These are phyloP conservation scores for Drosophila pachea DNA, from an alignment of 1,140 invertebrate genomes.

Conservation along the genomic window DNA sequence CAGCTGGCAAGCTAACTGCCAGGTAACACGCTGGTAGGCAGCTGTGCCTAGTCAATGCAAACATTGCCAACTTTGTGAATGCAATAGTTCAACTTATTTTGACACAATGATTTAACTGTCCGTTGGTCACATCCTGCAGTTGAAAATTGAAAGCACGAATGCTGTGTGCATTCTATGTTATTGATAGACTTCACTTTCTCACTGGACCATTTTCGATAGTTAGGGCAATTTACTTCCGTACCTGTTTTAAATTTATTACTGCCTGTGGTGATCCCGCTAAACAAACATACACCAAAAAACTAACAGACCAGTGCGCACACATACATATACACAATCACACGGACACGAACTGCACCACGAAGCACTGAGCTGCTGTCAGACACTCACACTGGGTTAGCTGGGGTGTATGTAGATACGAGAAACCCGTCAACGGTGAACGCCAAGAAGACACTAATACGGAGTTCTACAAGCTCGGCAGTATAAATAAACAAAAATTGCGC, in stretches of 20 bases:
- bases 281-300: constrained; percentile 16
- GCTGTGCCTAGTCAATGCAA: constrained; percentile 17
- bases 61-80: constrained; percentile 18
- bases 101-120: constrained; percentile 20
- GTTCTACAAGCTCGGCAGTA: constrained; percentile 73
- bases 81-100: constrained; percentile 6
- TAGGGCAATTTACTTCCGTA: constrained; percentile 58
- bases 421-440: constrained; percentile 69
- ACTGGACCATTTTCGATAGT: constrained; percentile 3
- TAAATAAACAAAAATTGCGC: constrained; percentile 76
- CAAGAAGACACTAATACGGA: constrained; percentile 78
- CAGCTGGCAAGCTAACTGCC: constrained; percentile 16
- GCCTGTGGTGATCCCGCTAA: constrained; percentile 20
- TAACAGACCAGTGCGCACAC: constrained; percentile 1
- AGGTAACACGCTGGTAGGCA: neutral
- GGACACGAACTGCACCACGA: constrained; percentile 11
- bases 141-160: too few relatives aligned
- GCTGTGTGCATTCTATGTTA: neutral
- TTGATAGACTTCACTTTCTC: constrained; percentile 47
- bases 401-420: constrained; percentile 9
- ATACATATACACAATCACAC: constrained; percentile 23
- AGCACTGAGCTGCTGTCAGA: constrained; percentile 21
- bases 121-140: neutral
- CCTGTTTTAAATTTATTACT: constrained; percentile 37
- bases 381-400: constrained; percentile 47